These are phyloP conservation scores for Bugulina stolonifera DNA, from an alignment of 2,888 invertebrate species.

Conservation along the genomic window DNA sequence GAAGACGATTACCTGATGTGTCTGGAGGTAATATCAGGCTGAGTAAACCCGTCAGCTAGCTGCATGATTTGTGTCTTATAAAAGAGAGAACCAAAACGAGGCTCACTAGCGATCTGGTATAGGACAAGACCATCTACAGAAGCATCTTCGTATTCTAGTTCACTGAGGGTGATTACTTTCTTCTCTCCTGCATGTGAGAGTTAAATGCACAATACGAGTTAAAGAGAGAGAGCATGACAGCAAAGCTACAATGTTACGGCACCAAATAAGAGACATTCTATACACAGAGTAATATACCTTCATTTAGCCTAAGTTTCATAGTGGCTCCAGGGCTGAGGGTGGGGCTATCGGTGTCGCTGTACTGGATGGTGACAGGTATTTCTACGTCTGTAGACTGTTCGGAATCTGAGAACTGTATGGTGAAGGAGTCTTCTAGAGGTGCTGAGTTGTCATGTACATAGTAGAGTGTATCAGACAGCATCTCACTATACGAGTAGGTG, in stretches of 20 bases:
- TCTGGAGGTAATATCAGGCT: conserved; percentile 39
- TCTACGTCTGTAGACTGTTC: conserved; percentile 30
- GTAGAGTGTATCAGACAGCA: conserved; percentile 36
- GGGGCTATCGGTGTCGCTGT: conserved; percentile 23
- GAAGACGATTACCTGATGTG: conserved; percentile 34
- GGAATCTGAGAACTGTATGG: conserved; percentile 38
- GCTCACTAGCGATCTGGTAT: conserved; percentile 15
- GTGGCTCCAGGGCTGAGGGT: conserved; percentile 21
- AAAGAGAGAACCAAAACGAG: neutral
- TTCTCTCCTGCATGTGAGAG: conserved; percentile 17
- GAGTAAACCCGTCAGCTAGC: conserved; percentile 37
- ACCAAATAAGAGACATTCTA: no score
- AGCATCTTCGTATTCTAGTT: neutral
- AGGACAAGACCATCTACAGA: conserved; percentile 13
- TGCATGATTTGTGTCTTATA: conserved; percentile 28
- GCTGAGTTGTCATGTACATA: conserved; percentile 38
- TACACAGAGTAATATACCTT: neutral
- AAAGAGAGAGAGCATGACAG: no score
- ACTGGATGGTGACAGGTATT: conserved; percentile 13
- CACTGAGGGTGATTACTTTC: conserved; percentile 18
- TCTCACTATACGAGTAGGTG: conserved; percentile 36
- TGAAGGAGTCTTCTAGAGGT: conserved; percentile 34
- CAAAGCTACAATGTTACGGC: no score
- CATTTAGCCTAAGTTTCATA: conserved; percentile 12
- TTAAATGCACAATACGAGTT: no score